Percentiles rank a stretch among this genome's conserved stretches.
Evolutionary conservation across 2,888 invertebrate species (phyloP).

Genomic region (Tenthredo scrophulariae): DNA sequence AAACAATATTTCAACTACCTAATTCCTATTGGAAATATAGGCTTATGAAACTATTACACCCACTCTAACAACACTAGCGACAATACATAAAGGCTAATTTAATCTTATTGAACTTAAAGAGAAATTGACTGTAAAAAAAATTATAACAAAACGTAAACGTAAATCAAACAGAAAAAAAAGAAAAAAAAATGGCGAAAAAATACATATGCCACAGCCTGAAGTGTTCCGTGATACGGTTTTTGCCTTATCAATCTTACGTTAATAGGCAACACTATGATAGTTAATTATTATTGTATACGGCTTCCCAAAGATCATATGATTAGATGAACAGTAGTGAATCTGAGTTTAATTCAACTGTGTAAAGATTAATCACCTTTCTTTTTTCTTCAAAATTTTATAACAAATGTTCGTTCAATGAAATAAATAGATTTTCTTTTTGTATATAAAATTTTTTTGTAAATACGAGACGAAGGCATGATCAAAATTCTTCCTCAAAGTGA

Average conservation of each 20-base stretch:
- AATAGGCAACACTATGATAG: slow-evolving; percentile 21
- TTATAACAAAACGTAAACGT: background rate
- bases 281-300: background rate
- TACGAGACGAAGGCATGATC: background rate
- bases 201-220: slow-evolving; percentile 46
- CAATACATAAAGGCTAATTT: background rate
- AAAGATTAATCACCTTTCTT: background rate
- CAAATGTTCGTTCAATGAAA: background rate
- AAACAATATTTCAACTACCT: background rate
- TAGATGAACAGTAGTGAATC: background rate
- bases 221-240: slow-evolving; percentile 37
- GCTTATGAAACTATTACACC: slow-evolving; percentile 33
- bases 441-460: background rate
- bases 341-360: background rate
- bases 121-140: slow-evolving; percentile 11
- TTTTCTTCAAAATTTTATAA: background rate
- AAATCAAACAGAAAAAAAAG: background rate
- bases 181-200: slow-evolving; percentile 39
- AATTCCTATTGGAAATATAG: background rate
- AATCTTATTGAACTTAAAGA: slow-evolving; percentile 1
- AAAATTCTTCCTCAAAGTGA: background rate
- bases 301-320: background rate
- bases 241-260: background rate
- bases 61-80: background rate
- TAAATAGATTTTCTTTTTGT: slow-evolving; percentile 6